Percentiles rank a stretch among this genome's conserved stretches.
Evolutionary conservation across 2,797 vertebrate species (phyloP).

Genomic region (Pseudochaenichthys georgianus): DNA sequence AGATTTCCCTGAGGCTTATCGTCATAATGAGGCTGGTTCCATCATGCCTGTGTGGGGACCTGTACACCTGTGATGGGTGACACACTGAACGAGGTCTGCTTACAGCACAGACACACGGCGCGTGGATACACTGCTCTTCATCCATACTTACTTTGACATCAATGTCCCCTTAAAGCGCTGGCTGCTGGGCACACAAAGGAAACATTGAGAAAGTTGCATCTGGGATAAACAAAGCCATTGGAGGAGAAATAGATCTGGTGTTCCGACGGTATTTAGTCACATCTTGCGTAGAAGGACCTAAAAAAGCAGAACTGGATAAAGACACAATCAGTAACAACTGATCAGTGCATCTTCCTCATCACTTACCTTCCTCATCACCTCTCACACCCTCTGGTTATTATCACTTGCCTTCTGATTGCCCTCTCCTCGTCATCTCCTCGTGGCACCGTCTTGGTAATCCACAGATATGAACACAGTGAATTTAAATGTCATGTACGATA

Average conservation of each 20-base stretch:
- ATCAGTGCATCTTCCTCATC: constrained; percentile 14
- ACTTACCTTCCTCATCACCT: neutral
- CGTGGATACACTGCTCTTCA: neutral
- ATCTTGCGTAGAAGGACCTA: neutral
- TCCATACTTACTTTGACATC: neutral
- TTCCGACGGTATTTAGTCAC: neutral
- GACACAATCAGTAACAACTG: neutral
- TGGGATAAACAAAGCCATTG: no score
- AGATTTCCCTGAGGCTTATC: neutral
- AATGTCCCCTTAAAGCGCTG: neutral
- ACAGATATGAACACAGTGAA: constrained; percentile 41
- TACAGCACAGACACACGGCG: no score
- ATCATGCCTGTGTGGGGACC: neutral
- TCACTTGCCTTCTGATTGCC: constrained; percentile 7
- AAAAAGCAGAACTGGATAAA: neutral
- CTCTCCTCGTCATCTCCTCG: constrained; percentile 3
- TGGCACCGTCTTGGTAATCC: constrained; percentile 18
- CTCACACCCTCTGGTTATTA: constrained; percentile 7
- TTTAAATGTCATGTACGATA: constrained; percentile 56
- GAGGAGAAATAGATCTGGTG: neutral
- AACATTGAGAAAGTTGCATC: neutral
- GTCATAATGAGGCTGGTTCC: neutral
- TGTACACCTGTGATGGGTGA: neutral
- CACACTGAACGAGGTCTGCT: no score
- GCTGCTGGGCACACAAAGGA: neutral